These are phyloP conservation scores for Aphidius ervi DNA, from an alignment of 1,140 invertebrate genomes.

Conservation along the genomic window DNA sequence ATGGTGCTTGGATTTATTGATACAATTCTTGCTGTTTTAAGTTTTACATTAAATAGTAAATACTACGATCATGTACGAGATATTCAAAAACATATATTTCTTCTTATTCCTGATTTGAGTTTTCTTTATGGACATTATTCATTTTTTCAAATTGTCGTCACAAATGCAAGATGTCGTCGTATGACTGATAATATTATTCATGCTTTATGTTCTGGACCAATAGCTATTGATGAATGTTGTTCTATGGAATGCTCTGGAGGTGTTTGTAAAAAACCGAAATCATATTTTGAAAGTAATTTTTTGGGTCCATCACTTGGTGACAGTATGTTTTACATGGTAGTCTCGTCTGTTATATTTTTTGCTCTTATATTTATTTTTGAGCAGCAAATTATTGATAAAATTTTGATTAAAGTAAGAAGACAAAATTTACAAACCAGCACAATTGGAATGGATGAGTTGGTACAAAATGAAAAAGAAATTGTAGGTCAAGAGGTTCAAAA, in stretches of 20 bases:
- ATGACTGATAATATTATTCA: constrained; percentile 34
- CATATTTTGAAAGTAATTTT: constrained; percentile 8
- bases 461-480: constrained; percentile 41
- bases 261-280: constrained; percentile 13
- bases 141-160: constrained; percentile 34
- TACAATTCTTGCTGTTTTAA: constrained; percentile 28
- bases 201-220: constrained; percentile 26
- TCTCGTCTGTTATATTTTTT: constrained; percentile 42
- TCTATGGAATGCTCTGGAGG: constrained; percentile 25
- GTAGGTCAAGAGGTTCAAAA: constrained; percentile 40
- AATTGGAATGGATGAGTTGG: constrained; percentile 40
- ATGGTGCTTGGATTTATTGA: constrained; percentile 38
- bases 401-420: constrained; percentile 29
- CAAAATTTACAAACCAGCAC: constrained; percentile 21
- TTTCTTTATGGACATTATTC: constrained; percentile 43
- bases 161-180: constrained; percentile 44
- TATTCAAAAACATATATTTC: constrained; percentile 42
- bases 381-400: constrained; percentile 31
- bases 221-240: constrained; percentile 28
- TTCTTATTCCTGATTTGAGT: constrained; percentile 43
- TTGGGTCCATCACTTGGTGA: constrained; percentile 37
- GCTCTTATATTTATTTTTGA: constrained; percentile 39
- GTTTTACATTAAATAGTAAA: constrained; percentile 19
- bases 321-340: constrained; percentile 34
- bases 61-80: constrained; percentile 26